These are phyloP conservation scores for Helarctos malayanus DNA, from an alignment of 2,797 vertebrate species.

Conservation along the genomic window DNA sequence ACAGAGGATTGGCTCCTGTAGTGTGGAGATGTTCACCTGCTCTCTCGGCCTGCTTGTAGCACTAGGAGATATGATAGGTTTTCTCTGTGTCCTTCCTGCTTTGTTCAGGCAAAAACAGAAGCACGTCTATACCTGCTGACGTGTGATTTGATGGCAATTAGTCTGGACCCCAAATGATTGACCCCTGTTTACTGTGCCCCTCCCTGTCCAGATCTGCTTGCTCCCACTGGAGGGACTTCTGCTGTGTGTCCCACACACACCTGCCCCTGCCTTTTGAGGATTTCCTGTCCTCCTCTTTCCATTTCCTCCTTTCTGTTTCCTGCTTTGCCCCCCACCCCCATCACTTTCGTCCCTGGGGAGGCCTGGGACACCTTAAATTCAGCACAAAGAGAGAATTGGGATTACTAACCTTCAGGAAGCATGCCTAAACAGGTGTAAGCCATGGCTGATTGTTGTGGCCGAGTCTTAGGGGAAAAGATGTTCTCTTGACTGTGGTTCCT, in stretches of 20 bases:
- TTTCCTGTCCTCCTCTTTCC: too few species aligned
- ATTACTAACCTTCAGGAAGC: not conserved
- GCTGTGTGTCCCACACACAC: fast-evolving
- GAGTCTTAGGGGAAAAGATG: too few species aligned
- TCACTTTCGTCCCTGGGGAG: not conserved
- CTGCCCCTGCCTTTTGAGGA: not conserved
- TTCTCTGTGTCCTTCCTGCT: not conserved
- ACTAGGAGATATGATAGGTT: fast-evolving
- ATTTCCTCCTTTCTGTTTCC: not conserved
- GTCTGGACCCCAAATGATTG: not conserved
- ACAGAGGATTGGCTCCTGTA: fast-evolving
- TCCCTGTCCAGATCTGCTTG: not conserved
- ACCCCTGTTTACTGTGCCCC: fast-evolving
- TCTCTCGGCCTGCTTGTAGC: not conserved
- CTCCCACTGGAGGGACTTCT: fast-evolving
- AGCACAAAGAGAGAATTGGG: too few species aligned
- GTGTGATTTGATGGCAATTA: fast-evolving
- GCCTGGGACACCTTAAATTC: not conserved
- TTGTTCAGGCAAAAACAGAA: not conserved
- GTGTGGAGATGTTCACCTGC: fast-evolving
- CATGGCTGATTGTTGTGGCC: fast-evolving
- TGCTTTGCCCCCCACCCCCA: fast-evolving
- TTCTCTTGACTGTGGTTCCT: not conserved
- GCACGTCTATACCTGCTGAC: fast-evolving
- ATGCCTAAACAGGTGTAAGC: not conserved